Conservation (phyloP, 2,888 invertebrate genomes). For the Acheta domesticus region DNA sequence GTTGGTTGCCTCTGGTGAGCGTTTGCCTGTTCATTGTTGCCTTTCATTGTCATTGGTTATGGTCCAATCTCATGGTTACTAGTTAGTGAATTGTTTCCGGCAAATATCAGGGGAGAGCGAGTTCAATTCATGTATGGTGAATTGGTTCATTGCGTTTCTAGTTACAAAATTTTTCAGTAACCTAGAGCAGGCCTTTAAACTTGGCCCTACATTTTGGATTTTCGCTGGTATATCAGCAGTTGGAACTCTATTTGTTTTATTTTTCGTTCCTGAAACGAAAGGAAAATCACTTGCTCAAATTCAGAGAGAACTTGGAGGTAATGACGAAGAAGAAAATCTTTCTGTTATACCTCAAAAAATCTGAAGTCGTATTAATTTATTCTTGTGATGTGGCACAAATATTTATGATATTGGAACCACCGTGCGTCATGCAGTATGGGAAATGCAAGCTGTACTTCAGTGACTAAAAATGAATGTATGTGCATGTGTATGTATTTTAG, state of each 20-base stretch:
- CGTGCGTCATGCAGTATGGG: too few relatives aligned
- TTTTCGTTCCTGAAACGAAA: conserved; percentile 60
- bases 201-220: conserved; percentile 68
- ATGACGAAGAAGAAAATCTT: background rate
- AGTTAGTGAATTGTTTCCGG: conserved; percentile 75
- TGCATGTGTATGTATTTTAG: too few relatives aligned
- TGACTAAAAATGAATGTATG: too few relatives aligned
- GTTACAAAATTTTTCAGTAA: conserved; percentile 67
- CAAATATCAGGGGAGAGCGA: conserved; percentile 71
- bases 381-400: too few relatives aligned
- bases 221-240: conserved; percentile 64
- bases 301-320: conserved; percentile 51
- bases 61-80: conserved; percentile 89
- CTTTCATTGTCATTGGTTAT: conserved; percentile 80
- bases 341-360: too few relatives aligned
- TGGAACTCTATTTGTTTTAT: conserved; percentile 64
- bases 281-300: conserved; percentile 68
- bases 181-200: conserved; percentile 55
- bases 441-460: too few relatives aligned
- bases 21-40: conserved; percentile 75
- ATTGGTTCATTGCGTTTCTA: conserved; percentile 77
- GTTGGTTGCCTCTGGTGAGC: conserved; percentile 72
- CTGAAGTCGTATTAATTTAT: too few relatives aligned
- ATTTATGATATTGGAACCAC: too few relatives aligned
- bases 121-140: conserved; percentile 74